phyloP scores from a whole-genome alignment of 2,113 vertebrate genomes.

The Parus major region DNA sequence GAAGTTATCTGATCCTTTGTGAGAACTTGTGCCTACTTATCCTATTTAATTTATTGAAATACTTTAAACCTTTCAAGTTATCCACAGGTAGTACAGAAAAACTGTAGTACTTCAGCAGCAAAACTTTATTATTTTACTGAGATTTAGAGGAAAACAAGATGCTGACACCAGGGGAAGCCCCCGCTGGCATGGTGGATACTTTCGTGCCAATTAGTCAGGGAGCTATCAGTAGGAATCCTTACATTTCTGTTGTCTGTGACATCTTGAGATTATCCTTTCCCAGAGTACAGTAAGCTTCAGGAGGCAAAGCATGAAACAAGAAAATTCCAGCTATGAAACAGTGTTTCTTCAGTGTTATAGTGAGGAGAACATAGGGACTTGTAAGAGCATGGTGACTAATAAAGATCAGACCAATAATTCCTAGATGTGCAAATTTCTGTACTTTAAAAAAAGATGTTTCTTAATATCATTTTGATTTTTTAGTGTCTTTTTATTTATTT shows the following conservation, averaged over 20 bases:
- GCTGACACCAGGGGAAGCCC: neutral
- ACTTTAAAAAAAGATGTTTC: neutral
- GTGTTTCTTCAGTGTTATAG: neutral
- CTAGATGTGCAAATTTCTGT: neutral
- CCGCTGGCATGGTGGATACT: neutral
- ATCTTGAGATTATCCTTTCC: constrained; percentile 27
- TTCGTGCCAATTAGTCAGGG: constrained; percentile 44
- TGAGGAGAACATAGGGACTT: neutral
- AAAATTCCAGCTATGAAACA: neutral
- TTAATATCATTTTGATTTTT: neutral
- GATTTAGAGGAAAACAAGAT: neutral
- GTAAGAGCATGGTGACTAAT: neutral
- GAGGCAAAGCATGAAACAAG: neutral
- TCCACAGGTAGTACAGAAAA: neutral
- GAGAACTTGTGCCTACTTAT: constrained; percentile 16
- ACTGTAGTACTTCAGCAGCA: neutral
- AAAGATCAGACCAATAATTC: neutral
- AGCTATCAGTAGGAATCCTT: constrained; percentile 28
- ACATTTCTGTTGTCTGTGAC: constrained; percentile 20
- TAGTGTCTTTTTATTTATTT: neutral
- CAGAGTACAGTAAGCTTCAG: neutral
- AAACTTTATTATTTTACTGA: neutral
- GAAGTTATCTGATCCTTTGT: neutral
- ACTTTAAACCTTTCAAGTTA: neutral
- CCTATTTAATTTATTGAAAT: constrained; percentile 29